These are phyloP conservation scores for Hyles lineata DNA, from an alignment of 2,888 invertebrate species.

Conservation along the genomic window DNA sequence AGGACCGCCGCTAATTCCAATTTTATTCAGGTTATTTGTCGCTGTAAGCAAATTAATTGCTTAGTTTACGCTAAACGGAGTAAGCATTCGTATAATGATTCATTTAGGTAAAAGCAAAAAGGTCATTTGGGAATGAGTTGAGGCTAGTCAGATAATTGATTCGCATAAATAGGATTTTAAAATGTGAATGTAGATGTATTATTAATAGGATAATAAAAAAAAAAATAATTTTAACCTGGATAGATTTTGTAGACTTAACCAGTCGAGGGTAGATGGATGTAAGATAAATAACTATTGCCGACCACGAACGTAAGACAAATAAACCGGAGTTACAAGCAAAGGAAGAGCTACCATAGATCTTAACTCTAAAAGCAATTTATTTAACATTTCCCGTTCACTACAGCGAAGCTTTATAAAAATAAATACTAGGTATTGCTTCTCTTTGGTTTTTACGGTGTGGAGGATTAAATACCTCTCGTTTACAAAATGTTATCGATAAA, in stretches of 20 bases:
- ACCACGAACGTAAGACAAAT: constrained; percentile 3
- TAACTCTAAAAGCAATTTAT: constrained; percentile 2
- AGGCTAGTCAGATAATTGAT: not conserved
- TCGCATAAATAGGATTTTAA: not conserved
- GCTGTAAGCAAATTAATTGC: constrained; percentile 47
- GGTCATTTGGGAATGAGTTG: constrained; percentile 11
- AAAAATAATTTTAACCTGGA: no score
- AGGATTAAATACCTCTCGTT: no score
- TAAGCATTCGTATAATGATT: constrained; percentile 34
- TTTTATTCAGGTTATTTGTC: constrained; percentile 40
- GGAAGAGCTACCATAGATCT: constrained; percentile 3
- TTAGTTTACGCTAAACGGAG: constrained; percentile 43
- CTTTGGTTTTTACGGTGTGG: not conserved
- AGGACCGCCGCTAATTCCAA: constrained; percentile 33
- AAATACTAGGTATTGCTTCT: not conserved
- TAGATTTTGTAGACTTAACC: not conserved
- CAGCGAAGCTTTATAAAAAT: not conserved
- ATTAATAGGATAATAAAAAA: no score
- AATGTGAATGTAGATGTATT: not conserved
- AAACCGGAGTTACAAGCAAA: not conserved
- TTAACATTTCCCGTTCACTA: constrained; percentile 1
- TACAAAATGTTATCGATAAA: no score
- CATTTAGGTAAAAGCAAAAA: constrained; percentile 34
- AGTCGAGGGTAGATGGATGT: not conserved
- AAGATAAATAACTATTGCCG: not conserved